Conservation (phyloP, 1,140 invertebrate species). For the Aethina tumida region DNA sequence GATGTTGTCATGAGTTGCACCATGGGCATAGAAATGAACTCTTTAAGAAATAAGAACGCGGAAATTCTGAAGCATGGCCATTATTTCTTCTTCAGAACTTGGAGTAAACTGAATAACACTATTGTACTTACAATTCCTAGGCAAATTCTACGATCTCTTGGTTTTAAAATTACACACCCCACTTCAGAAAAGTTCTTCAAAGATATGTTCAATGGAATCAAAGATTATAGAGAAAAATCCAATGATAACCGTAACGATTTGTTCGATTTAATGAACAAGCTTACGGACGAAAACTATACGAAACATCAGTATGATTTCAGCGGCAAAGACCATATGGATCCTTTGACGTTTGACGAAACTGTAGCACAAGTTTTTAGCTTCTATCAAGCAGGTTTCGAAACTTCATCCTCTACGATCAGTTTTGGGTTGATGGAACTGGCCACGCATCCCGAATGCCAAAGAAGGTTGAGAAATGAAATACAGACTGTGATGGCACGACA, state of each 20-base stretch:
- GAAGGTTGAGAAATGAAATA: slow-evolving; percentile 39
- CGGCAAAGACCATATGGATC: slow-evolving; percentile 14
- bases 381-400: slow-evolving; percentile 46
- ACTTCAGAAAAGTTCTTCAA: slow-evolving; percentile 11
- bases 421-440: slow-evolving; percentile 43
- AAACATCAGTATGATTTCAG: slow-evolving; percentile 13
- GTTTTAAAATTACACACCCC: no score
- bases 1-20: slow-evolving; percentile 49
- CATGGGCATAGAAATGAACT: slow-evolving; percentile 48
- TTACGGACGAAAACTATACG: slow-evolving; percentile 12
- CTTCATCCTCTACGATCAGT: slow-evolving; percentile 39
- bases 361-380: slow-evolving; percentile 38
- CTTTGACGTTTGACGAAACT: slow-evolving; percentile 25
- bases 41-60: slow-evolving; percentile 36
- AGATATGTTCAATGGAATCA: slow-evolving; percentile 15
- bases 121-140: slow-evolving; percentile 27
- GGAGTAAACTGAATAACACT: slow-evolving; percentile 23
- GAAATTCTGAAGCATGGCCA: slow-evolving; percentile 29
- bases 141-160: slow-evolving; percentile 34
- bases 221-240: slow-evolving; percentile 8
- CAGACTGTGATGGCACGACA: slow-evolving; percentile 37
- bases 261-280: slow-evolving; percentile 11
- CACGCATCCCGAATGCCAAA: slow-evolving; percentile 37
- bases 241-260: slow-evolving; percentile 13
- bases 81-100: slow-evolving; percentile 25